phyloP scores from a whole-genome alignment of 2,888 invertebrate species.

The Lymantria monacha region DNA sequence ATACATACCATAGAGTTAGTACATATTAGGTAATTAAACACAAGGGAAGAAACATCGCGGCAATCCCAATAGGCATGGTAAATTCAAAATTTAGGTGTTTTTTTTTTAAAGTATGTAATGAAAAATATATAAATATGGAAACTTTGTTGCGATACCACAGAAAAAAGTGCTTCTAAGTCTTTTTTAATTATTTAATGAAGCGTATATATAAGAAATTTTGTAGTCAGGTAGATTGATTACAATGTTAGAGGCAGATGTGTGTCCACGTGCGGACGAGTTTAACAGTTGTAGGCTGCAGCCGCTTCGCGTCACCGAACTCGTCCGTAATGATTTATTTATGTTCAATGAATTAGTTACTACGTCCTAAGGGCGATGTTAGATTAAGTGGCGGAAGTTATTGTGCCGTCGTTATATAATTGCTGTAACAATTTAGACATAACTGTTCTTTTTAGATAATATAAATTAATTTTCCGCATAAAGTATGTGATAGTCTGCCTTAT shows the following conservation, averaged over 20 bases:
- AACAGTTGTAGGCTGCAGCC: conserved; percentile 10
- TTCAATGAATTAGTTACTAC: conserved; percentile 3
- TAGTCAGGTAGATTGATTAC: conserved; percentile 52
- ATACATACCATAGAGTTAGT: too few species aligned
- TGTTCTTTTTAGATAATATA: background rate
- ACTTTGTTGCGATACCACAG: too few species aligned
- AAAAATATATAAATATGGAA: too few species aligned
- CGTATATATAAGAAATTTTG: conserved; percentile 5
- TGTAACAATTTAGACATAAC: background rate
- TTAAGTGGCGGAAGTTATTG: conserved; percentile 8
- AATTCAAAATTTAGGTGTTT: too few species aligned
- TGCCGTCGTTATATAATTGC: background rate
- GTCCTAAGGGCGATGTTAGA: conserved; percentile 1
- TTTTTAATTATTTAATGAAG: conserved; percentile 2
- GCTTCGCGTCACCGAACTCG: too few species aligned
- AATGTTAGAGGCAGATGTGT: conserved; percentile 55
- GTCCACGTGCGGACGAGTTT: conserved; percentile 52
- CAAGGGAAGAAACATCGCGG: too few species aligned
- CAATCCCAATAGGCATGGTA: too few species aligned
- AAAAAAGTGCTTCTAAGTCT: background rate
- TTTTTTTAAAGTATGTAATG: too few species aligned
- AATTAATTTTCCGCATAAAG: too few species aligned
- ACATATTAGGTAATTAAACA: too few species aligned
- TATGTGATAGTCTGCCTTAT: too few species aligned
- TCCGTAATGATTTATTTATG: conserved; percentile 24